Percentiles rank a stretch among this genome's conserved stretches.
Evolutionary conservation across 2,113 vertebrate genomes (phyloP).

Genomic region (Notothenia rossii): DNA sequence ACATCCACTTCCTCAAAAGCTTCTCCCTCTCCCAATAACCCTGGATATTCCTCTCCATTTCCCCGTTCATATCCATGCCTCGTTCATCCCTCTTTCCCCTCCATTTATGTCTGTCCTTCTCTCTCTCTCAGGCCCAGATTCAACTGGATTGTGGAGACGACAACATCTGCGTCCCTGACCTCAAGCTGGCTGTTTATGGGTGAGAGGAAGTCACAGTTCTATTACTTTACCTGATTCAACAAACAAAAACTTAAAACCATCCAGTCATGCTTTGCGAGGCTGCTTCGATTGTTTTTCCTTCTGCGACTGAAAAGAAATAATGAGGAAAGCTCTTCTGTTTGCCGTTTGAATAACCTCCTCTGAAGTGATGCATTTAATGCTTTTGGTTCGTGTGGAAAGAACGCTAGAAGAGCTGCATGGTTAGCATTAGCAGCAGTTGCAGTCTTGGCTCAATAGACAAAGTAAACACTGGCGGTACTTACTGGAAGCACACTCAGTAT

Average conservation of each 20-base stretch:
- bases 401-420: not conserved
- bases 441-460: slow-evolving; percentile 1
- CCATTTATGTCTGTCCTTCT: not conserved
- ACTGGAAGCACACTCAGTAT: not conserved
- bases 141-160: slow-evolving; percentile 90
- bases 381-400: slow-evolving; percentile 7
- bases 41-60: slow-evolving; percentile 24
- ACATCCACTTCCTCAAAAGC: slow-evolving; percentile 57
- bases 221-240: slow-evolving; percentile 30
- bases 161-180: slow-evolving; percentile 91
- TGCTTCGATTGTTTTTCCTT: not conserved
- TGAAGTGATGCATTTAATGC: slow-evolving; percentile 23
- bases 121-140: slow-evolving; percentile 85
- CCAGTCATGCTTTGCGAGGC: not conserved
- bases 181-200: slow-evolving; percentile 86
- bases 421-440: not conserved
- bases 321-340: not conserved
- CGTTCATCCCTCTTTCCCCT: not conserved
- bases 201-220: slow-evolving; percentile 75
- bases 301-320: not conserved
- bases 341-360: not conserved
- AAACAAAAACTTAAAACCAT: slow-evolving; percentile 26
- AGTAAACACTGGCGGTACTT: slow-evolving; percentile 5
- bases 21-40: slow-evolving; percentile 38
- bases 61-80: slow-evolving; percentile 13